phyloP scores from a whole-genome alignment of 2,113 vertebrate genomes.

The Scomber scombrus region DNA sequence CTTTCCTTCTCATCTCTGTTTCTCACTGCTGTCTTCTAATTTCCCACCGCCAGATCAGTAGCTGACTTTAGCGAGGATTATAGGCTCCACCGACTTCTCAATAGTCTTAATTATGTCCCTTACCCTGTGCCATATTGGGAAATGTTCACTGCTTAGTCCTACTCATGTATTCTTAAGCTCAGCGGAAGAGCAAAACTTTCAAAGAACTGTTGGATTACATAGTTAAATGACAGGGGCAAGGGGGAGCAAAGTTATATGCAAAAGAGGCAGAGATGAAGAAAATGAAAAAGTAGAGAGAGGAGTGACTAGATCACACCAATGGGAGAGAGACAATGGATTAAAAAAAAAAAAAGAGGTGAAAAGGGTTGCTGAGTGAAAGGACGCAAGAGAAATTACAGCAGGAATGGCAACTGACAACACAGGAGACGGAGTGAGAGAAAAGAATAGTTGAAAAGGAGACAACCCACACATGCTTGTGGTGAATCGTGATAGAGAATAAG shows the following conservation, averaged over 20 bases:
- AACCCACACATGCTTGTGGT: constrained; percentile 58
- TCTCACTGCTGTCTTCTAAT: too few species aligned
- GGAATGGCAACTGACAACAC: constrained; percentile 19
- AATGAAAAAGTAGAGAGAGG: constrained; percentile 8
- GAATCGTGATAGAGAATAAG: constrained; percentile 50
- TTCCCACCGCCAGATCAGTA: too few species aligned
- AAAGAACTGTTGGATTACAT: neutral
- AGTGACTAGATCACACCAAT: neutral
- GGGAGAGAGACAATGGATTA: neutral
- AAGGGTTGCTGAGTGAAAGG: neutral
- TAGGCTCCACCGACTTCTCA: too few species aligned
- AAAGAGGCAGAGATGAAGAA: constrained; percentile 14
- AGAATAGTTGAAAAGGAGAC: constrained; percentile 25
- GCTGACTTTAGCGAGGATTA: too few species aligned
- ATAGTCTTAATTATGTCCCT: too few species aligned
- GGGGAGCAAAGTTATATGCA: neutral
- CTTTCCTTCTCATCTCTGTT: too few species aligned
- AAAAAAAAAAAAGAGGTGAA: neutral
- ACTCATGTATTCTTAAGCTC: neutral
- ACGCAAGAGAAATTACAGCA: constrained; percentile 9
- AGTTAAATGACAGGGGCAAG: neutral
- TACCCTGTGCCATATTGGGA: neutral
- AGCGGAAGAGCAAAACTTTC: neutral
- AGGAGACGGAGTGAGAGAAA: constrained; percentile 18
- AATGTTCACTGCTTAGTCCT: neutral